Base-by-base conservation (phyloP, 1,140 invertebrate species). In the Brachionus sp. region DNA sequence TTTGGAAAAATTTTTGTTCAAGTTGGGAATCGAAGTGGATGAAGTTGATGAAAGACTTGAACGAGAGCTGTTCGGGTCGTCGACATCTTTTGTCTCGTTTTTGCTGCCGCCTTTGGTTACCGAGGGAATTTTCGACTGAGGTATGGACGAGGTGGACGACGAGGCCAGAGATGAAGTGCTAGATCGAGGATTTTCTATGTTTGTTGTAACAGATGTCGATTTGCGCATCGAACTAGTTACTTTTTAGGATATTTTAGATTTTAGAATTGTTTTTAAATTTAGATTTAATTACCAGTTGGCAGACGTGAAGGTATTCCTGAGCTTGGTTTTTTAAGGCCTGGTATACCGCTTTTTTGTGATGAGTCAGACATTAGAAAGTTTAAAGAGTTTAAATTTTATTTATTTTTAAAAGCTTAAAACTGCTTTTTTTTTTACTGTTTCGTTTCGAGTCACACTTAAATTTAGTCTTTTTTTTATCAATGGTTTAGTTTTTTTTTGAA, bases 11-110 rank as follows among this genome's bases (percentile, higher is more conserved):
- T 44, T 70, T 33, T 39, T 70, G 16, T 13, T n/a, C 29, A 70
- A 39, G 39, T 70, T 70, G 9, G 66, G 66, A 7, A 70, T 70
- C 4, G 66, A 70, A 39, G 66, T 39, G 10, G 66, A 70, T 39
- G 66, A 70, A 19, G 66, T 70, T 39, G 66, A 70, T 37, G 66
- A 70, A 37, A 70, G 29, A 70, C 66, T 70, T 39, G 66, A 70
- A 6, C 66, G 66, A 16, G 66, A 70, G 19, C 66, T 70, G 37
- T 35, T 70, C 5, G 66, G 33, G 9, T 70, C 66, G 16, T 70
- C 66, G 16, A 12, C 9, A n/a, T 37, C 66, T 70, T 39, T 39
- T 9, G 25, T 13, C 33, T 39, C 35, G 37, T 35, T 37, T 19
- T 39, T 37, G 19, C 42, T 53, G 10, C 13, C 25, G 6, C 29